These are phyloP conservation scores for Drosophila aff. DNA, from an alignment of 1,140 invertebrate species.

Conservation along the genomic window DNA sequence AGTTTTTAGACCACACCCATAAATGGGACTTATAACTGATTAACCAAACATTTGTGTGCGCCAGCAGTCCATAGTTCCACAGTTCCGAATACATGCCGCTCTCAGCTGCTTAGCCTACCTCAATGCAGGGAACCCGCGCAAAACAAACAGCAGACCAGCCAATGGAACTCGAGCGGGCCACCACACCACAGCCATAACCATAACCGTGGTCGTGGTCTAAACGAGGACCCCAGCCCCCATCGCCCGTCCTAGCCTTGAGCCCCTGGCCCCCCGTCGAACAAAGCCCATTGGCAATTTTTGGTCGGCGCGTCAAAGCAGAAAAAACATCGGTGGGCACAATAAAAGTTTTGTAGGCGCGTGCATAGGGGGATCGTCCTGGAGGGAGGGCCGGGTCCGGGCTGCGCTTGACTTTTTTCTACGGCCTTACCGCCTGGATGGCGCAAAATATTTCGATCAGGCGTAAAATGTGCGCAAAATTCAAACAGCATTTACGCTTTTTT, in stretches of 20 bases:
- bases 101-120: constrained; percentile 73
- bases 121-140: constrained; percentile 50
- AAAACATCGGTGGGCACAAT: constrained; percentile 75
- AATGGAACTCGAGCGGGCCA: constrained; percentile 68
- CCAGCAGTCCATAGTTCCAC: constrained; percentile 23
- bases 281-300: constrained; percentile 78
- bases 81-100: constrained; percentile 31
- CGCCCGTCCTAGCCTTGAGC: neutral
- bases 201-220: constrained; percentile 57
- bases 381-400: constrained; percentile 1
- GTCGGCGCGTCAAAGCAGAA: constrained; percentile 78
- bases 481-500: constrained; percentile 59
- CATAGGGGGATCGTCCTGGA: constrained; percentile 5
- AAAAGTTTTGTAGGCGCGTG: constrained; percentile 68
- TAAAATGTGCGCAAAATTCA: constrained; percentile 84
- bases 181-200: constrained; percentile 74
- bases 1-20: constrained; percentile 53
- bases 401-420: constrained; percentile 66
- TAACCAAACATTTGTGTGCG: constrained; percentile 46
- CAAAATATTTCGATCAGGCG: constrained; percentile 83
- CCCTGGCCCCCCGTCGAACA: constrained; percentile 16
- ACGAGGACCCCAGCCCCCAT: constrained; percentile 17
- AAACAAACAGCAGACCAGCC: constrained; percentile 75
- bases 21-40: constrained; percentile 44
- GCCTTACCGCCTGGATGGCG: constrained; percentile 46